Percentiles rank a stretch among this genome's conserved stretches.
These are phyloP conservation scores for Thysanoteuthis rhombus DNA, from an alignment of 2,888 invertebrate genomes.

Conservation along the genomic window DNA sequence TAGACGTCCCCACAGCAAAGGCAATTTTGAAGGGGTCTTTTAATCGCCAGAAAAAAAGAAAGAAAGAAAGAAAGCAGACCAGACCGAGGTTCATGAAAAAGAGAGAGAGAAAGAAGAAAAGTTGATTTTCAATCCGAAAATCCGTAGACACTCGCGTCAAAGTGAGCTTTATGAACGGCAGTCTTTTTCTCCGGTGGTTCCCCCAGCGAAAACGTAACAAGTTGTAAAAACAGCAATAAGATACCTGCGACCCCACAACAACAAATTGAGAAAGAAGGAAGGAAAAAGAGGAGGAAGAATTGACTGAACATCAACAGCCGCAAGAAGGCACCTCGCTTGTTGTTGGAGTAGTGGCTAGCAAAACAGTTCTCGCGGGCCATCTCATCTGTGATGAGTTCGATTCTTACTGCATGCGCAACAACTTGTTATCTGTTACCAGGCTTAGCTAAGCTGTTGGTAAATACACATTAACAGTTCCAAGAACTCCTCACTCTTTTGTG, in stretches of 20 bases:
- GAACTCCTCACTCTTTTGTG: no score
- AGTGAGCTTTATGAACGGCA: neutral
- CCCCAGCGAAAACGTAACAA: neutral
- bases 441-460: neutral
- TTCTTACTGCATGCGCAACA: neutral
- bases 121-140: neutral
- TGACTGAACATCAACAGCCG: neutral
- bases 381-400: neutral
- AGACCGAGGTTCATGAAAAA: no score
- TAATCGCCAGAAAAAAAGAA: no score
- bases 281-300: neutral
- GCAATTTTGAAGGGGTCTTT: neutral
- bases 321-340: neutral
- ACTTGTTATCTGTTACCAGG: neutral
- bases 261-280: neutral
- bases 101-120: neutral
- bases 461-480: neutral
- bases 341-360: neutral
- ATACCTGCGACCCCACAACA: neutral
- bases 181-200: neutral
- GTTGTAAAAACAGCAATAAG: neutral
- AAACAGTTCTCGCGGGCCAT: neutral
- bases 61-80: no score
- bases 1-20: neutral
- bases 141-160: neutral